Evolutionary conservation across 2,888 invertebrate genomes (phyloP), one percentile per base, ranked within the genome.

Genomic region (Crossocerus cetratus): DNA sequence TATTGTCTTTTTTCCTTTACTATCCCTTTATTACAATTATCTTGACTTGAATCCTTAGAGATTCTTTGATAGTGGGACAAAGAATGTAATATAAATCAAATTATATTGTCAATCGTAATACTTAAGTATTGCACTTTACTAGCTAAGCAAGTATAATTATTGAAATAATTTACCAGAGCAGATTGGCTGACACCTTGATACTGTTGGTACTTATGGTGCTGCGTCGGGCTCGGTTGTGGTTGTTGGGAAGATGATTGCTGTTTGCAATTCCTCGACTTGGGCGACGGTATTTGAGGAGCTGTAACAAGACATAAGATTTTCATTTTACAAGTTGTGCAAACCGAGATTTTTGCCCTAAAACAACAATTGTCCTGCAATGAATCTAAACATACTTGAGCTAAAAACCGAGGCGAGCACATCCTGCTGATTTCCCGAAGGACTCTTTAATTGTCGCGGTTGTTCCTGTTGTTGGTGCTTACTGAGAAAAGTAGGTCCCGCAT

Each of bases 221-320:
- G 92, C 11, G 92, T 92, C 4, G 92, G 92, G 83, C 92, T 92
- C 71, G 92, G 92, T 77, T 92, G 92, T 16, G 92, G 92, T 72
- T 92, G 92, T 76, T 90, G 90, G n/a, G 89, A 88, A 42, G 89
- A 84, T 5, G 89, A 84, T 63, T 91, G 92, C 78, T 92, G 92
- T 78, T 92, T 92, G 77, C 89, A 90, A 72, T 91, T 91, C 83
- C 92, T 90, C 49, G 92, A 92, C 86, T 93, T 93, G 60, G 93
- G 93, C n/a, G 93, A 93, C 62, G 92, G 91, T 83, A 92, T 92
- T 88, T 92, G 92, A 42, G 92, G 89, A 49, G 91, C 92, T 92
- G 74, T 53, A 86, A 86, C 73, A n/a, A n/a, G n/a, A 73, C 74
- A 70, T 75, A 32, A n/a, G n/a, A 61, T 61, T 22, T 16, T 11